Conservation (phyloP, 1,140 invertebrate genomes). For the Trichonephila clavata region DNA sequence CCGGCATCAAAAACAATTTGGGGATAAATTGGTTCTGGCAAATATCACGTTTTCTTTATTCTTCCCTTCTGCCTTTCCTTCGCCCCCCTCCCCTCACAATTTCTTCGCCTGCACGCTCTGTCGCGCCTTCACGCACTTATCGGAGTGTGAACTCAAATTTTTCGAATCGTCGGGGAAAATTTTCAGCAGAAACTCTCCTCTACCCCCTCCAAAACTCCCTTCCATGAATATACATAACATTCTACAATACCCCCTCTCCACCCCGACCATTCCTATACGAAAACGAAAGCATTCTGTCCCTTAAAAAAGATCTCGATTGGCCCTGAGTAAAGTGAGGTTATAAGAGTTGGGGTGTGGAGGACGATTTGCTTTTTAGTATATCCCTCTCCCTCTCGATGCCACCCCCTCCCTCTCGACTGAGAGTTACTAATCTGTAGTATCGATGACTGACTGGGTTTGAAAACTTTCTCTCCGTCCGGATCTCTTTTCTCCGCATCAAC, state of each 20-base stretch:
- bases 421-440: constrained; percentile 74
- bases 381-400: neutral
- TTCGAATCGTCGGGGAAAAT: constrained; percentile 54
- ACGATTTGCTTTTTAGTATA: constrained; percentile 59
- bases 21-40: constrained; percentile 58
- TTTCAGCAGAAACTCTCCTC: constrained; percentile 5
- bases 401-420: neutral
- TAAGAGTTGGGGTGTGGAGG: neutral
- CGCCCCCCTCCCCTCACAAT: neutral
- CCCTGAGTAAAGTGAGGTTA: neutral
- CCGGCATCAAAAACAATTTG: constrained; percentile 70
- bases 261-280: neutral
- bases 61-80: neutral
- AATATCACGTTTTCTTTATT: constrained; percentile 36
- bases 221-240: constrained; percentile 74
- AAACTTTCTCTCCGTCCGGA: constrained; percentile 53
- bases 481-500: constrained; percentile 62
- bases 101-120: constrained; percentile 40
- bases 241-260: neutral
- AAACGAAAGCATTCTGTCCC: constrained; percentile 12
- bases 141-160: constrained; percentile 69
- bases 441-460: constrained; percentile 69
- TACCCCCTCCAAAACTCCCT: neutral
- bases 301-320: constrained; percentile 35
- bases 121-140: constrained; percentile 54